Percentiles rank a stretch among this genome's conserved stretches.
Evolutionary conservation across 2,888 invertebrate genomes (phyloP).

Genomic region (Campoplex nolae): DNA sequence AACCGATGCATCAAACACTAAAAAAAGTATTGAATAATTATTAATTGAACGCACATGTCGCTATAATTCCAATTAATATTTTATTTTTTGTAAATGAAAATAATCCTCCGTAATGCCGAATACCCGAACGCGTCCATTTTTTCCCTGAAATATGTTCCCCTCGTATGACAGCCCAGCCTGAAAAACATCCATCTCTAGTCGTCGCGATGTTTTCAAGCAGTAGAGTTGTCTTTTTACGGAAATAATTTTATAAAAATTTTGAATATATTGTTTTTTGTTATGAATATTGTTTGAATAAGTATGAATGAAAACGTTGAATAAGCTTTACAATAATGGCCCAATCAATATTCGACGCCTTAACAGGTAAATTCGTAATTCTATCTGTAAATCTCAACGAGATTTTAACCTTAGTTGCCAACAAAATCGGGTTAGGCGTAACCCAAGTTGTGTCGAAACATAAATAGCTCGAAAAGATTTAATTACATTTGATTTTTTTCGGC

Average conservation of each 20-base stretch:
- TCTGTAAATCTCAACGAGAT: not conserved
- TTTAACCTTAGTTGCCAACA: constrained; percentile 42
- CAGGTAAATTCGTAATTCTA: constrained; percentile 76
- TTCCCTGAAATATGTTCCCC: not conserved
- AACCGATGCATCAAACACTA: not conserved
- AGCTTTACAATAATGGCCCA: constrained; percentile 78
- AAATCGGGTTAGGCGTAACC: constrained; percentile 36
- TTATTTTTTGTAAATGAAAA: not conserved
- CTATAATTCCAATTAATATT: not conserved
- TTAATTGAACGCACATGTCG: not conserved
- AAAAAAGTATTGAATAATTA: not conserved
- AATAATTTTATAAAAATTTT: constrained; percentile 41
- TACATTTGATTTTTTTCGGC: not conserved
- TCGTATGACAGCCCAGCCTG: constrained; percentile 41
- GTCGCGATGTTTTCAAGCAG: constrained; percentile 65
- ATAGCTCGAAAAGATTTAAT: not conserved
- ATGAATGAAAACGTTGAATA: constrained; percentile 42
- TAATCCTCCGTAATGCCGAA: not conserved
- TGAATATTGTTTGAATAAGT: constrained; percentile 38
- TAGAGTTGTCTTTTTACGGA: constrained; percentile 60
- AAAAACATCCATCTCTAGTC: constrained; percentile 49
- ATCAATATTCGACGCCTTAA: constrained; percentile 82
- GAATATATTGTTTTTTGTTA: constrained; percentile 34
- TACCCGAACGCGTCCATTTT: constrained; percentile 14
- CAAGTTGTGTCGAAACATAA: not conserved